A percentile compares a stretch with the other conserved stretches of the same genome.
Evolutionary conservation across 2,113 vertebrate species (phyloP).

Genomic region (Nipponia nippon): DNA sequence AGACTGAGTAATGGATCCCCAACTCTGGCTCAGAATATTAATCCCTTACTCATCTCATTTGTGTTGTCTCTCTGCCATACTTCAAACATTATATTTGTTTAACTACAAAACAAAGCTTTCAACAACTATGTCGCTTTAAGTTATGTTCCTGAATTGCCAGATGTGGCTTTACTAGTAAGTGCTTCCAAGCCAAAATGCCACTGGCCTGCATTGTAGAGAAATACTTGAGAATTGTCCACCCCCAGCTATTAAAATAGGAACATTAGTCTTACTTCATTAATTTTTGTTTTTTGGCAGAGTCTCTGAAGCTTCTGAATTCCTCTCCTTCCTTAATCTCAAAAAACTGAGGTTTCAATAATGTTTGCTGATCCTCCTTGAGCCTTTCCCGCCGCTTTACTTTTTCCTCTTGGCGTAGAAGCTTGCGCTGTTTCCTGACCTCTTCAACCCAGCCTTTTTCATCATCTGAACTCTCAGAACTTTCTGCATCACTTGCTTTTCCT

Average conservation of each 20-base stretch:
- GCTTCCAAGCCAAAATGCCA: background rate
- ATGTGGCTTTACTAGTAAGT: background rate
- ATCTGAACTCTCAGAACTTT: constrained; percentile 90
- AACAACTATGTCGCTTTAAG: background rate
- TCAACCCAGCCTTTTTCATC: constrained; percentile 97
- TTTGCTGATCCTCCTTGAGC: constrained; percentile 82
- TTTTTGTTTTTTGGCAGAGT: constrained; percentile 86
- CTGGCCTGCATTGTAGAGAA: background rate
- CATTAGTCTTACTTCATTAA: constrained; percentile 86
- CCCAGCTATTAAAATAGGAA: background rate
- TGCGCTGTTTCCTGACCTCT: constrained; percentile 93
- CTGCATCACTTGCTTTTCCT: constrained; percentile 92
- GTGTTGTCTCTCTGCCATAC: background rate
- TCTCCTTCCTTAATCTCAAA: constrained; percentile 96
- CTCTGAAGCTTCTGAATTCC: constrained; percentile 93
- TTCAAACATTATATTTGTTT: background rate
- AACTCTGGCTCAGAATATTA: background rate
- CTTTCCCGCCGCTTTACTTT: constrained; percentile 77
- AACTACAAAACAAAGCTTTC: background rate
- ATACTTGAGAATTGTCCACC: background rate
- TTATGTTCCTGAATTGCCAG: background rate
- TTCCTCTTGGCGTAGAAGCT: constrained; percentile 83
- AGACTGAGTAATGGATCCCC: background rate
- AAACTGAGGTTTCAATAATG: constrained; percentile 87
- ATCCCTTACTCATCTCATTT: background rate